Conservation (phyloP, 2,113 vertebrate species). For the Odontophorus gujanensis region DNA sequence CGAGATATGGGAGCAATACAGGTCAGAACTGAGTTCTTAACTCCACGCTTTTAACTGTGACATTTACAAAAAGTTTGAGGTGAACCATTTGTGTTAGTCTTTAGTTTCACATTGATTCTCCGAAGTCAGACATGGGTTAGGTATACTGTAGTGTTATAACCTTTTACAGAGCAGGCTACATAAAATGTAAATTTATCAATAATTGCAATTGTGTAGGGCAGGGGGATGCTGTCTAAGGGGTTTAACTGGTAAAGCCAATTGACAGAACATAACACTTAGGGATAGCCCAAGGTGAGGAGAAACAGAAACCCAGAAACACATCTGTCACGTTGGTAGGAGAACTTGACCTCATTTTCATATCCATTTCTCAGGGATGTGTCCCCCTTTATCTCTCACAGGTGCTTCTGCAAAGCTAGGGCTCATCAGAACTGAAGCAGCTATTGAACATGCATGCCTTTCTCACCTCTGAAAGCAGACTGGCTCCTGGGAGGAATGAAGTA, state of each 20-base stretch:
- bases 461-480: neutral
- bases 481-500: neutral
- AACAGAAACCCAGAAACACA: neutral
- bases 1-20: neutral
- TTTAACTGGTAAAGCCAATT: conserved; percentile 32
- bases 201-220: neutral
- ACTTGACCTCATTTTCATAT: neutral
- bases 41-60: neutral
- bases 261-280: neutral
- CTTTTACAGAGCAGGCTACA: neutral
- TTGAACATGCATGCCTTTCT: neutral
- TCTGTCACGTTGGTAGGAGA: neutral
- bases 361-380: neutral
- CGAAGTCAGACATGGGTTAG: neutral
- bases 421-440: neutral
- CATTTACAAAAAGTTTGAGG: neutral
- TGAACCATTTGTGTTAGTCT: neutral
- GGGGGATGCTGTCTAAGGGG: neutral
- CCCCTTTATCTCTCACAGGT: neutral
- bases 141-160: neutral
- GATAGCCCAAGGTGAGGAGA: neutral
- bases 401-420: neutral
- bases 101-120: neutral
- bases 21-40: neutral
- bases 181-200: neutral